Evolutionary conservation across 2,888 invertebrate genomes (phyloP), one percentile per base, ranked within the genome.

Genomic region (Zelleria hepariella): DNA sequence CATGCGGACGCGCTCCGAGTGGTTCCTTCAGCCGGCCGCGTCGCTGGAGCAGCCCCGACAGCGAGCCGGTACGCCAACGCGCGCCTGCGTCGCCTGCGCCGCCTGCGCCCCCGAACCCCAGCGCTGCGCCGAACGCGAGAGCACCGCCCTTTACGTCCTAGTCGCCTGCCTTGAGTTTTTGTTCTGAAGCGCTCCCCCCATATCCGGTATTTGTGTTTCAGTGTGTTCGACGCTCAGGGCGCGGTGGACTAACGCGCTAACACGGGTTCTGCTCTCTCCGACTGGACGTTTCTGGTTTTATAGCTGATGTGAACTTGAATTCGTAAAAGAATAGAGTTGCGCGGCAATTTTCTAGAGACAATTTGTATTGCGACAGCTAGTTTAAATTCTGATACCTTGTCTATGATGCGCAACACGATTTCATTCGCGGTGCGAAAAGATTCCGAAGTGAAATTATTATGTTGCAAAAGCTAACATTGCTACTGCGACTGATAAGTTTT

Each of bases 1-100:
- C 70, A 97, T 99, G 96, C 93, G 96, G 80, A 97, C 98, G 67
- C 93, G 98, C 70, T 98, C 98, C 62, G 98, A 98, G 90, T 99
- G 98, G 98, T 98, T 98, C 90, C 92, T 96, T 82, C 93, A 94
- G 73, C 93, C 93, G 61, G 90, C 90, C 65, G 90, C 91, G 63
- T 82, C 89, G 75, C 77, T 86, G 82, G 87, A 87, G 75, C 81
- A 77, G 70, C 72, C 77, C 68, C 80, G 84, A 64, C 64, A 80
- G 66, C 85, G 86, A 75, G 77, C 83, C 78, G 85, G 82, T 80
- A 82, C 84, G 81, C 73, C 76, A n/a, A n/a, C 69, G 71, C 74
- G 59, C 62, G 65, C 62, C 66, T 67, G 70, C 72, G 75, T 68
- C 80, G 84, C 64, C 64, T 80, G 66, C 84, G 86, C 75, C 63